These are phyloP conservation scores for Pomatostomus ruficeps DNA, from an alignment of 2,113 vertebrate genomes.

Conservation along the genomic window DNA sequence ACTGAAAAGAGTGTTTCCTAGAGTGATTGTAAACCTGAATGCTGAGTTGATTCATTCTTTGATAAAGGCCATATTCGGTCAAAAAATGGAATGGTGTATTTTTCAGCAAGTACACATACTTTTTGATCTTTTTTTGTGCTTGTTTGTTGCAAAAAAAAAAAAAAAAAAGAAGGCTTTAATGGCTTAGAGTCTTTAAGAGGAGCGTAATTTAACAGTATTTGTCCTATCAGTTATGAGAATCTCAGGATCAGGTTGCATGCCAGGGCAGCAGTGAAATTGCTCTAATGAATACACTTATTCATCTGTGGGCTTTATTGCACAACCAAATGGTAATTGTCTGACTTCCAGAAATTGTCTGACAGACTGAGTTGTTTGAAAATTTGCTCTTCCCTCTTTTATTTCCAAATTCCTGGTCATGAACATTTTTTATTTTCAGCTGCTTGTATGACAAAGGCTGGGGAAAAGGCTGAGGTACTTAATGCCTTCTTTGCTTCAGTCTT, in stretches of 20 bases:
- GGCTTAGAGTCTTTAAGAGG: not conserved
- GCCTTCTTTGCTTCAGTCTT: not conserved
- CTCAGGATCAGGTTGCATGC: constrained; percentile 16
- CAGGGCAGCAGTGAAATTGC: constrained; percentile 32
- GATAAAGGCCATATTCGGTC: not conserved
- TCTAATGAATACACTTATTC: constrained; percentile 47
- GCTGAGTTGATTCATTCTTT: not conserved
- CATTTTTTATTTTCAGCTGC: not conserved
- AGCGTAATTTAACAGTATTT: constrained; percentile 28
- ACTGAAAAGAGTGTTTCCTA: not conserved
- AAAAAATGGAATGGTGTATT: not conserved
- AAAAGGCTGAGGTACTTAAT: not conserved
- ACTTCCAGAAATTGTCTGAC: constrained; percentile 34
- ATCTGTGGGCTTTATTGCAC: constrained; percentile 27
- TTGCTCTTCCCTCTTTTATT: not conserved
- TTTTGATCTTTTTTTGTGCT: not conserved
- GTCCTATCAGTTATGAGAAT: constrained; percentile 1
- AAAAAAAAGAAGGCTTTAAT: not conserved
- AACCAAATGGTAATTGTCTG: constrained; percentile 43
- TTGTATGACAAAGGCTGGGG: not conserved
- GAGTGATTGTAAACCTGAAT: not conserved
- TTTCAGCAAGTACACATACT: not conserved
- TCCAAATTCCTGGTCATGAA: not conserved
- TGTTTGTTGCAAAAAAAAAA: not conserved
- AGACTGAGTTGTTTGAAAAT: constrained; percentile 12